These are phyloP conservation scores for Megathymus violae DNA, from an alignment of 1,140 invertebrate genomes.

Conservation along the genomic window DNA sequence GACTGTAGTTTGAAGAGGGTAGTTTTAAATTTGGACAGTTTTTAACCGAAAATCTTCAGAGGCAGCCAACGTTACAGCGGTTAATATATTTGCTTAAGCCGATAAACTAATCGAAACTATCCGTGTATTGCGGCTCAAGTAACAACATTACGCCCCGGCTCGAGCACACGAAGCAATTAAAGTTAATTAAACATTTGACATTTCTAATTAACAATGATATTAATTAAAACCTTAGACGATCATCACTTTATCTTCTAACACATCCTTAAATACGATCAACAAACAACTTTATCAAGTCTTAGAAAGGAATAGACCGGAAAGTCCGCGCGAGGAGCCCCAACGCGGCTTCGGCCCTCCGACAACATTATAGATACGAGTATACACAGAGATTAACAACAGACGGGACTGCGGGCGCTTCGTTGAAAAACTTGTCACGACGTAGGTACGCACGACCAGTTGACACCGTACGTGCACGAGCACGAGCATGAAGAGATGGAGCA, in stretches of 20 bases:
- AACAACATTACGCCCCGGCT: conserved; percentile 15
- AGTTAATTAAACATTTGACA: conserved; percentile 42
- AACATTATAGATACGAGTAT: conserved; percentile 61
- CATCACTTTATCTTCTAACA: conserved; percentile 43
- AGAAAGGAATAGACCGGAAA: conserved; percentile 51
- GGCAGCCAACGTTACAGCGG: too few relatives aligned
- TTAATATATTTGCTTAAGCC: too few relatives aligned
- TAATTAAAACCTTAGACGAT: conserved; percentile 36
- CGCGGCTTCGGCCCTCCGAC: conserved; percentile 39
- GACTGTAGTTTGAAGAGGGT: too few relatives aligned
- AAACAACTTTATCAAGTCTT: conserved; percentile 72
- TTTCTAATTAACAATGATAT: conserved; percentile 36
- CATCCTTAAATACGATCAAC: conserved; percentile 62
- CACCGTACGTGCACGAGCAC: too few relatives aligned
- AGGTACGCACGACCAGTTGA: conserved; percentile 44
- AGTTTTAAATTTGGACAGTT: too few relatives aligned
- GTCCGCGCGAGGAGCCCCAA: conserved; percentile 23
- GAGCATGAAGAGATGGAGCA: too few relatives aligned
- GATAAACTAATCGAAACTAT: too few relatives aligned
- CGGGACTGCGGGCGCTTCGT: conserved; percentile 44
- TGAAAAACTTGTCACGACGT: conserved; percentile 62
- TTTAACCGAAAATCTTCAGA: too few relatives aligned
- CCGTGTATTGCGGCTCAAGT: background rate
- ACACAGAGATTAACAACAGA: conserved; percentile 49
- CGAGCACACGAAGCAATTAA: conserved; percentile 18